Base-by-base conservation (phyloP, 2,113 vertebrate species). In the Poeciliopsis occidentalis region DNA sequence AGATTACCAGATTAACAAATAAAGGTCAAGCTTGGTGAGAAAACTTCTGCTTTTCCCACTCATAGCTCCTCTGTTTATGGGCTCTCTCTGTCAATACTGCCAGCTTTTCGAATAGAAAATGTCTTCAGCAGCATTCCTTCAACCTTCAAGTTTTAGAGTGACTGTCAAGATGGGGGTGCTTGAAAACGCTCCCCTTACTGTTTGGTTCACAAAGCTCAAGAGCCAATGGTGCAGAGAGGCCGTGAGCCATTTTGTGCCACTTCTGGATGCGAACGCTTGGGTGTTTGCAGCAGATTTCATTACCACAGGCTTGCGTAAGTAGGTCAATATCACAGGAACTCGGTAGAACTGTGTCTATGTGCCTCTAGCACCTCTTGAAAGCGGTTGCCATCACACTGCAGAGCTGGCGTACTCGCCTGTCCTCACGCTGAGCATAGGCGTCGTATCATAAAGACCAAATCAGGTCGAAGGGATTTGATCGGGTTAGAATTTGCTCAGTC, bases 291-390 rank as follows among this genome's bases (percentile, higher is more conserved):
- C 19, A 80, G 66, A 84, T 76, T 82, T 81, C 69, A 76, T 78
- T 76, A 87, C 80, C 75, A 69, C 68, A 19, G 67, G 75, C 81
- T 73, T 27, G 60, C 79, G 76, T 78, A 92, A 93, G 88, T 93
- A 90, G 91, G 90, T 92, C 89, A 92, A 87, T 88, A 79, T 88
- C 81, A 81, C 85, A 88, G 78, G 63, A 91, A 86, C 82, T 79
- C 88, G 73, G 67, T 76, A 71, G 71, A 85, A 88, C 63, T 70
- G 80, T 74, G 79, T 85, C 82, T 79, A 3, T 81, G 82, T 71
- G 81, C 82, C 82, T 87, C 29, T 0, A 84, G 82, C 81, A 66
- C 69, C 69, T 77, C 80, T 81, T 27, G 68, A 78, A 81, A 86
- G 29, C 76, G 82, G 75, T 75, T 57, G 82, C 83, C 75, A 84